Percentiles rank a stretch among this genome's conserved stretches.
Conservation (phyloP, 2,888 invertebrate species). For the Iselma pallidipennis region DNA sequence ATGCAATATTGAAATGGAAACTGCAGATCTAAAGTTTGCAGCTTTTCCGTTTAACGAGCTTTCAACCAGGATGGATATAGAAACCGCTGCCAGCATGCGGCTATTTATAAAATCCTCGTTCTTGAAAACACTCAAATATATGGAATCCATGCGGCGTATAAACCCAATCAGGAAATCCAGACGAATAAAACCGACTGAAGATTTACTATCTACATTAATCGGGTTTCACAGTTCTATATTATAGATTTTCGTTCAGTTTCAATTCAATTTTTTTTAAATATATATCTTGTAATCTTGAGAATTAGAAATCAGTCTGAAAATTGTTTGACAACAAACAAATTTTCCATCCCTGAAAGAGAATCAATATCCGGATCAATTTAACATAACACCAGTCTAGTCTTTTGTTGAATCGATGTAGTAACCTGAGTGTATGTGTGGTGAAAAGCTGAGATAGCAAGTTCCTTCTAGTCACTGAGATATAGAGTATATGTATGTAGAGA, state of each 20-base stretch:
- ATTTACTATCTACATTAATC: conserved; percentile 36
- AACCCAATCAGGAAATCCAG: conserved; percentile 38
- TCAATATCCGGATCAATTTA: not conserved
- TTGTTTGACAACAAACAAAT: no score
- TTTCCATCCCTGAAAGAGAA: not conserved
- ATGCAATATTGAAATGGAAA: not conserved
- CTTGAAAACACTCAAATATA: conserved; percentile 30
- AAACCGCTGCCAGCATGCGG: not conserved
- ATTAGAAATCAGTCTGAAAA: no score
- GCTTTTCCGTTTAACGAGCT: not conserved
- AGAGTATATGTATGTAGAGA: not conserved
- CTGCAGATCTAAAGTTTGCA: not conserved
- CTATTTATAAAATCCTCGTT: conserved; percentile 15
- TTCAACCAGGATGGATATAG: not conserved
- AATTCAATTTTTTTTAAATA: no score
- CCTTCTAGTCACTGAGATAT: not conserved
- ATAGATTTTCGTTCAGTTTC: no score
- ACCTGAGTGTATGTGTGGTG: not conserved
- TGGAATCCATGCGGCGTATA: conserved; percentile 32
- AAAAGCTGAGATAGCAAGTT: conserved; percentile 15
- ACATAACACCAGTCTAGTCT: not conserved
- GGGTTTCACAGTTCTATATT: no score
- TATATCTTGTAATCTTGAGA: no score
- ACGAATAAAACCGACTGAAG: conserved; percentile 34
- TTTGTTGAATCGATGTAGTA: not conserved